Percentiles rank a stretch among this genome's conserved stretches.
Conservation (phyloP, 2,888 invertebrate species). For the Anaspis maculata region DNA sequence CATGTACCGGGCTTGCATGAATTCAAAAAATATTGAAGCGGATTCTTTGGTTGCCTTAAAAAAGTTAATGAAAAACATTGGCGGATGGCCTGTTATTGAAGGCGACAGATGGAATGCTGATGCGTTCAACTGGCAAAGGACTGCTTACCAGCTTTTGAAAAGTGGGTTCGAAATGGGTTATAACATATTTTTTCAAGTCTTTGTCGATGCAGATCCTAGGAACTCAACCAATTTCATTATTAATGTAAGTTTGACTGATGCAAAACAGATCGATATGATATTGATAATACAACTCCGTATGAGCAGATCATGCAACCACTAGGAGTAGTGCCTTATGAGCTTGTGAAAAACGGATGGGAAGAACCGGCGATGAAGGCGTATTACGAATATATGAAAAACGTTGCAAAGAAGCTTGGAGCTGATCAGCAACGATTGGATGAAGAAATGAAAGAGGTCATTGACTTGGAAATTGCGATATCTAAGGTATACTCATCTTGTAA, state of each 20-base stretch:
- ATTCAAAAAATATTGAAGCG: constrained; percentile 58
- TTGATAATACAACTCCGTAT: too few relatives aligned
- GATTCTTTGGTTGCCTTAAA: constrained; percentile 45
- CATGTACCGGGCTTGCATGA: constrained; percentile 44
- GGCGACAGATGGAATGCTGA: constrained; percentile 42
- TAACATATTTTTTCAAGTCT: constrained; percentile 75
- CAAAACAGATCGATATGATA: too few relatives aligned
- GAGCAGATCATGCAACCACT: too few relatives aligned
- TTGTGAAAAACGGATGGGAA: too few relatives aligned
- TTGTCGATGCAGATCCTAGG: constrained; percentile 71
- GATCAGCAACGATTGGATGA: constrained; percentile 14
- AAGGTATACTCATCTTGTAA: too few relatives aligned
- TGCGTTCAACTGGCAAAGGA: constrained; percentile 18
- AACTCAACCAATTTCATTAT: constrained; percentile 60
- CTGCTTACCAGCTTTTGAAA: constrained; percentile 57
- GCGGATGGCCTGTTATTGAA: constrained; percentile 47
- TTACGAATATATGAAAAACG: constrained; percentile 21
- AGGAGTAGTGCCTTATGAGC: too few relatives aligned
- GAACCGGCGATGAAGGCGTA: constrained; percentile 19
- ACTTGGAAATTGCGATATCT: constrained; percentile 21
- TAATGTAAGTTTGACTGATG: too few relatives aligned
- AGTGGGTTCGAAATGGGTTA: constrained; percentile 72
- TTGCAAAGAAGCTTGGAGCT: constrained; percentile 22
- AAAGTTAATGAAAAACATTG: constrained; percentile 36
- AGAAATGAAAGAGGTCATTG: constrained; percentile 19